phyloP scores from a whole-genome alignment of 2,113 vertebrate species.

The Semnornis frantzii region DNA sequence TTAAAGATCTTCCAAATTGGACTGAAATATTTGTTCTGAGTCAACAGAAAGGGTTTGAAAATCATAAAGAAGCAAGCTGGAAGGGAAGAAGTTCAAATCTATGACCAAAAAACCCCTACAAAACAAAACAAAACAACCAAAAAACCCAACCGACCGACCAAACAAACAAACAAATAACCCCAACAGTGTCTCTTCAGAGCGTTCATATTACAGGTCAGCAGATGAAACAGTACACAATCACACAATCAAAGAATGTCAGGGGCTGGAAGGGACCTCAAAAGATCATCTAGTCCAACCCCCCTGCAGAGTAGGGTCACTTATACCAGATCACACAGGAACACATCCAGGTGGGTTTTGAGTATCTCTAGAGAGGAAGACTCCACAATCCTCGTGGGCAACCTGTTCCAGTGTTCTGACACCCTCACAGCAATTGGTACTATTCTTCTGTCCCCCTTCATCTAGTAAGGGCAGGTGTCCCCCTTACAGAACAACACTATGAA shows the following conservation, averaged over 20 bases:
- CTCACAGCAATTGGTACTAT: not conserved
- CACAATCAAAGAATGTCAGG: too few species aligned
- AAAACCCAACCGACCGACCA: not conserved
- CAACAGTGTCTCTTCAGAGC: not conserved
- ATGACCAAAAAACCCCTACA: not conserved
- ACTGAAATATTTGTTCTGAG: not conserved
- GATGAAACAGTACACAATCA: not conserved
- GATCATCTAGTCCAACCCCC: too few species aligned
- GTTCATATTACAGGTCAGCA: not conserved
- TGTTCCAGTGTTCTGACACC: too few species aligned
- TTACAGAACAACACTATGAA: not conserved
- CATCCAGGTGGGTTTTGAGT: too few species aligned
- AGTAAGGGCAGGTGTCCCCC: not conserved
- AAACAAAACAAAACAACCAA: too few species aligned
- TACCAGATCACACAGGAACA: too few species aligned
- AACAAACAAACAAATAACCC: too few species aligned
- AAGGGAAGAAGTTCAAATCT: not conserved
- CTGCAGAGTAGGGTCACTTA: too few species aligned
- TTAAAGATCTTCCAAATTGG: not conserved
- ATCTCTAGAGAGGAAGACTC: too few species aligned
- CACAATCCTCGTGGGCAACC: too few species aligned
- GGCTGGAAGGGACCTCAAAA: too few species aligned
- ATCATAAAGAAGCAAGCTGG: not conserved
- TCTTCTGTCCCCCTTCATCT: not conserved
- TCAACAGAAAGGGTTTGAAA: not conserved